Evolutionary conservation across 2,113 vertebrate genomes (phyloP).

Genomic region (Carassius carassius): DNA sequence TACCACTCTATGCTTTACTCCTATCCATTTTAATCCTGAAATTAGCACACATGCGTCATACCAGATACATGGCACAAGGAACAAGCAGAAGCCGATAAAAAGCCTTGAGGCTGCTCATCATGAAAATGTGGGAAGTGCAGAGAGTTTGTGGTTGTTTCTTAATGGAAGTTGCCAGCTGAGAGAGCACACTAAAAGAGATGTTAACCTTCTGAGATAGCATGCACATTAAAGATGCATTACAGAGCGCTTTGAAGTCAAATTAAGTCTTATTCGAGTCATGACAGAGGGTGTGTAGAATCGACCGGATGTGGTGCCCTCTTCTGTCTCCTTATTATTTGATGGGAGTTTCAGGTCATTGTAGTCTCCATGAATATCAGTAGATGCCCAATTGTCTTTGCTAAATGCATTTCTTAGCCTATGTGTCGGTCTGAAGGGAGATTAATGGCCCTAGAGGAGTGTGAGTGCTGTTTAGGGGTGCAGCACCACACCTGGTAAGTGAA

Average conservation of each 20-base stretch:
- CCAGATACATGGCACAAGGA: slow-evolving; percentile 19
- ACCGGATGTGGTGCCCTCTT: slow-evolving; percentile 64
- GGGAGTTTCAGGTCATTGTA: not conserved
- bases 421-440: slow-evolving; percentile 45
- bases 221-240: slow-evolving; percentile 78
- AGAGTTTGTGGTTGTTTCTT: slow-evolving; percentile 61
- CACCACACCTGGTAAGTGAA: slow-evolving; percentile 51
- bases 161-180: slow-evolving; percentile 72
- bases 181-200: slow-evolving; percentile 68
- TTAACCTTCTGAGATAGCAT: slow-evolving; percentile 73
- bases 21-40: slow-evolving; percentile 23
- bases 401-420: slow-evolving; percentile 17
- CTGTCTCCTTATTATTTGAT: slow-evolving; percentile 18
- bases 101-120: slow-evolving; percentile 42
- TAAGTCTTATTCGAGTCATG: slow-evolving; percentile 70
- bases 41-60: slow-evolving; percentile 7
- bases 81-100: slow-evolving; percentile 6
- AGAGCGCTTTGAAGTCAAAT: slow-evolving; percentile 72
- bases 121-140: slow-evolving; percentile 62
- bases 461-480: slow-evolving; percentile 19
- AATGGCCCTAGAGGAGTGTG: slow-evolving; percentile 30
- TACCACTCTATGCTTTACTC: slow-evolving; percentile 1
- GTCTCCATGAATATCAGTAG: slow-evolving; percentile 32
- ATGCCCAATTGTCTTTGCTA: slow-evolving; percentile 41
- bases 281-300: slow-evolving; percentile 14